Evolutionary conservation across 2,113 vertebrate species (phyloP).

Genomic region (Alces alces): DNA sequence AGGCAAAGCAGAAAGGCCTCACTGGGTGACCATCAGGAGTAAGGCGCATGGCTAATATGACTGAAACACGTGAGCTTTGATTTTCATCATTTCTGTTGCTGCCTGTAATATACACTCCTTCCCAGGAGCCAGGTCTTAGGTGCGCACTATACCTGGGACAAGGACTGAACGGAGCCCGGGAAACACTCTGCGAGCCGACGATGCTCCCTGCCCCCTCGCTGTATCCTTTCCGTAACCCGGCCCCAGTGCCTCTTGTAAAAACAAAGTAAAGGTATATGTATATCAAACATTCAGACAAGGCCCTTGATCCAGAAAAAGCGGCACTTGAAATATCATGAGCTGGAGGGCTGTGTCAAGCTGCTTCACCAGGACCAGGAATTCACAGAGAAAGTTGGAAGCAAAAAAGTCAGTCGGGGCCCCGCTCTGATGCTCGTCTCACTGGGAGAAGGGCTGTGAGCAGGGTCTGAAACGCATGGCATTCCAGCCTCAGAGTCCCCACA

Average conservation of each 20-base stretch:
- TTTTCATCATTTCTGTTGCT: rapidly evolving
- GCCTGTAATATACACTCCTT: not conserved
- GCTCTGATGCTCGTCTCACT: rapidly evolving
- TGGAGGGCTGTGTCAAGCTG: not conserved
- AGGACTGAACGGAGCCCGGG: not conserved
- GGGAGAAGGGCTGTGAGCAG: too few relatives aligned
- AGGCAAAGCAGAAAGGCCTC: not conserved
- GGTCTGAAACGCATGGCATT: rapidly evolving
- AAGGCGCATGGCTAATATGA: not conserved
- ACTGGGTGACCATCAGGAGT: rapidly evolving
- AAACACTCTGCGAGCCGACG: rapidly evolving
- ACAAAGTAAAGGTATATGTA: rapidly evolving
- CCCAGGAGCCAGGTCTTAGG: too few relatives aligned
- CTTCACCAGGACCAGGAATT: not conserved
- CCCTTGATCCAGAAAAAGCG: not conserved
- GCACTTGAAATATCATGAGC: not conserved
- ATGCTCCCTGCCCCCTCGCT: rapidly evolving
- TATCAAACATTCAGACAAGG: not conserved
- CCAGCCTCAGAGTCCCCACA: too few relatives aligned
- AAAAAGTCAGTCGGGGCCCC: rapidly evolving
- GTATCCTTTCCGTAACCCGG: not conserved
- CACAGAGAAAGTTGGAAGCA: not conserved
- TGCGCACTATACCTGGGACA: rapidly evolving
- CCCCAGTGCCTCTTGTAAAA: too few relatives aligned
- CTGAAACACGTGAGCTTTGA: not conserved